Conservation (phyloP, 2,113 vertebrate species). For the Sorex araneus region DNA sequence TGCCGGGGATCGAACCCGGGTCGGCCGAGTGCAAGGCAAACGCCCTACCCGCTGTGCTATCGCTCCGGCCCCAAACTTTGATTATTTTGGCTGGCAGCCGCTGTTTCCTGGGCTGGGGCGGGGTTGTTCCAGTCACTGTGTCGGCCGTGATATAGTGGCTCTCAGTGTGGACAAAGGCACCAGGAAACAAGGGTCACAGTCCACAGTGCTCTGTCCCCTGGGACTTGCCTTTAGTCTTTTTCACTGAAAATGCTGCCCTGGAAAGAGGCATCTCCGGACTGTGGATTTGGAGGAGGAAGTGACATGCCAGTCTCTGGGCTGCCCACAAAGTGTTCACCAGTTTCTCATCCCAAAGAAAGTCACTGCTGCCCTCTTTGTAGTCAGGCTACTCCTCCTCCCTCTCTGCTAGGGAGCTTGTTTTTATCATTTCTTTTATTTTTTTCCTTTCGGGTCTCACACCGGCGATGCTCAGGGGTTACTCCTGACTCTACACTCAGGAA, state of each 20-base stretch:
- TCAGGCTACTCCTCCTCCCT: too few relatives aligned
- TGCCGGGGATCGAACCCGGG: too few relatives aligned
- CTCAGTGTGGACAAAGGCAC: not conserved
- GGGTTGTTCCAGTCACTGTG: not conserved
- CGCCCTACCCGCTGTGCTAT: too few relatives aligned
- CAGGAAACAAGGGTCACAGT: not conserved
- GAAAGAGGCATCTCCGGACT: not conserved
- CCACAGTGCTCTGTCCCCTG: not conserved
- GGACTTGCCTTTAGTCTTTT: not conserved
- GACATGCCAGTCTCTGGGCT: not conserved
- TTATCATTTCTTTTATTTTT: too few relatives aligned
- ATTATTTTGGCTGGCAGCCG: not conserved
- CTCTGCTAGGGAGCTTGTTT: too few relatives aligned
- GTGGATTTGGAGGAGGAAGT: not conserved
- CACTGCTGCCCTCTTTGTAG: not conserved
- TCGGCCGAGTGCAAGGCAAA: too few relatives aligned
- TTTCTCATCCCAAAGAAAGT: not conserved
- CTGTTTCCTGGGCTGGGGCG: not conserved
- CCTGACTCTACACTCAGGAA: too few relatives aligned
- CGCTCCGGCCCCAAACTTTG: too few relatives aligned
- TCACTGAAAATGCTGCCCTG: not conserved
- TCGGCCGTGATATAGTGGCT: not conserved
- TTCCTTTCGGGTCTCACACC: too few relatives aligned
- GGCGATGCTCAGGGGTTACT: too few relatives aligned
- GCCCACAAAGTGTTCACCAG: not conserved